Base-by-base conservation (phyloP, 2,888 invertebrate species). In the Agrochola lychnidis region DNA sequence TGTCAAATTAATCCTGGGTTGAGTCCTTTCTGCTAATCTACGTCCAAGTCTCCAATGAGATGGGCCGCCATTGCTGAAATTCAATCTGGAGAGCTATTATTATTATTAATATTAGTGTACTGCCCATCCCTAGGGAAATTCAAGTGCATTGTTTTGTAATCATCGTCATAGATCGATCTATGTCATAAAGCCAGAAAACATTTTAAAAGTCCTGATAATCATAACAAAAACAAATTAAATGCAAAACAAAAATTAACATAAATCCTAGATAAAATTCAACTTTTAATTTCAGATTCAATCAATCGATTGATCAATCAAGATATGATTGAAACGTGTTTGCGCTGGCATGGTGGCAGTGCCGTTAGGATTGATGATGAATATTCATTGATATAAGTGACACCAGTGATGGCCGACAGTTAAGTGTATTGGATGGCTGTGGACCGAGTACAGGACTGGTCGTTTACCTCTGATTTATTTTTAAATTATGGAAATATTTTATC, bases 331-430 rank as follows among this genome's bases (percentile, higher is more conserved):
- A 86, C 83, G 16, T 56, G 83, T 83, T 86, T 70, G 74, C 25
- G 30, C 75, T n/a, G 80, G 73, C 53, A 42, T 66, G 76, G 62
- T 57, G 76, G 78, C 63, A 82, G 78, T 82, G 68, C 87, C 84
- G 87, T 86, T 86, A 83, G 12, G 22, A 64, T 2, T 56, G 69
- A 57, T 70, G 48, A 72, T 83, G 84, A 78, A 83, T 83, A 83
- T 86, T 83, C 83, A 83, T 78, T 83, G 74, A 78, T 78, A 59
- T 69, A 83, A 78, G 83, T 74, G 83, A 86, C 83, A 83, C 14
- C 63, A 69, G 84, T 72, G 86, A 78, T 66, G 69, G 69, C 30
- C 48, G 6, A 48, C 81, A 68, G 82, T 69, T 64, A 67, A 76
- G 57, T 67, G 51, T 56, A 16, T 51, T 67, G 25, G 62, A 64